Evolutionary conservation across 2,113 vertebrate species (phyloP), one percentile per base, ranked within the genome.

Genomic region (Notiomystis cincta): DNA sequence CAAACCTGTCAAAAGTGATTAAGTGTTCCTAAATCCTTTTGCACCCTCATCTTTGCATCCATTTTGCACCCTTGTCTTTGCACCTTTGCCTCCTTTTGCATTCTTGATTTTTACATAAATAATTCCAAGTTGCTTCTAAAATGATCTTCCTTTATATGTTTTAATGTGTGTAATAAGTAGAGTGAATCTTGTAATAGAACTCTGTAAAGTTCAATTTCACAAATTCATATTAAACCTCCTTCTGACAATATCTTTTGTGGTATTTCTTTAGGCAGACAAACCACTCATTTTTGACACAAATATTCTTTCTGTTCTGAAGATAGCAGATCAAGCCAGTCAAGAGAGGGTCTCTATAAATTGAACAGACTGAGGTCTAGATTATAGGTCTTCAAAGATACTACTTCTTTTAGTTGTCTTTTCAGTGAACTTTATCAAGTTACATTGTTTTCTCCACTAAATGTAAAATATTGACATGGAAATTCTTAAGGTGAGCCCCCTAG

Each of bases 281-380:
- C 8, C 17, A 45, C 13, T 27, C 5, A 7, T 72, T 71, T 83
- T 44, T 21, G 27, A 62, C 14, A 5, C 7, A 53, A 33, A 53
- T 47, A 4, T 38, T 27, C 15, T 53, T 47, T 42, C 7, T 62
- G 9, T 62, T 72, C 42, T 53, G n/a, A 67, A 67, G 15, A n/a
- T 24, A 38, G 7, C 16, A 61, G 19, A 45, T 6, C 44, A 22
- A 45, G 6, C 8, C 45, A 44, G 23, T 18, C 42, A 66, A 56
- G 19, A 31, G 10, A 82, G 16, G 2, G 2, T 4, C 1, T 66
- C 4, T 51, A 8, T 23, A 56, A 3, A 22, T 5, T n/a, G 7
- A 33, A 25, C 24, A 50, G 7, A 12, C 2, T 53, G 38, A 72
- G 4, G 12, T 71, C 57, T 45, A 45, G 13, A 45, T 61, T 61